phyloP scores from a whole-genome alignment of 2,888 invertebrate species.

The Euplagia quadripunctaria region DNA sequence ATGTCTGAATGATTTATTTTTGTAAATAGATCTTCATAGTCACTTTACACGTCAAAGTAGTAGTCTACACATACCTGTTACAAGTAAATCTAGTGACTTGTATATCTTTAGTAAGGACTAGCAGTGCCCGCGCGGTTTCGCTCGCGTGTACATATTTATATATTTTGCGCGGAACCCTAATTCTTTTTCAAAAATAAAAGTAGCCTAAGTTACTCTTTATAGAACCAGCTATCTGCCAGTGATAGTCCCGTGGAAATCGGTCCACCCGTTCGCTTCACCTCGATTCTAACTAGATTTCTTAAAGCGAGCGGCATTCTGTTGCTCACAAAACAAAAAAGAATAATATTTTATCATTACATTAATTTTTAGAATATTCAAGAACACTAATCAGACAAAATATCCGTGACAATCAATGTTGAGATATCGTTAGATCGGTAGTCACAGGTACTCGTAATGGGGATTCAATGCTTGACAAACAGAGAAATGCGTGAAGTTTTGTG shows the following conservation, averaged over 20 bases:
- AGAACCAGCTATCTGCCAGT: no score
- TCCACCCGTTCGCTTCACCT: neutral
- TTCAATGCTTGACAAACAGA: neutral
- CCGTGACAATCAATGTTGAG: neutral
- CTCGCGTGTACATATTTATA: no score
- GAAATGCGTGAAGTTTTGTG: neutral
- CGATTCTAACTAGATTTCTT: neutral
- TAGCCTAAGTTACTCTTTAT: no score
- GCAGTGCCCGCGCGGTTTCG: no score
- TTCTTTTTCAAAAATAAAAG: no score
- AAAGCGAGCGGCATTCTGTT: neutral
- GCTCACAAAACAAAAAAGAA: neutral
- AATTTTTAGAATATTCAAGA: neutral
- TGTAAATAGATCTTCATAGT: no score
- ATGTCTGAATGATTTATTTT: no score
- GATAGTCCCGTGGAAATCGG: no score
- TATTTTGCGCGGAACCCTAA: no score
- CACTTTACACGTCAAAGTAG: no score
- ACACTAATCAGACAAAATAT: neutral
- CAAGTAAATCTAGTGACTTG: neutral
- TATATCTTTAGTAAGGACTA: neutral
- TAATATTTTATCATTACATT: neutral
- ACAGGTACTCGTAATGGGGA: neutral
- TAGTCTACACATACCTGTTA: neutral
- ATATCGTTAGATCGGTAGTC: no score